phyloP scores from a whole-genome alignment of 2,113 vertebrate genomes.

The Willisornis vidua region DNA sequence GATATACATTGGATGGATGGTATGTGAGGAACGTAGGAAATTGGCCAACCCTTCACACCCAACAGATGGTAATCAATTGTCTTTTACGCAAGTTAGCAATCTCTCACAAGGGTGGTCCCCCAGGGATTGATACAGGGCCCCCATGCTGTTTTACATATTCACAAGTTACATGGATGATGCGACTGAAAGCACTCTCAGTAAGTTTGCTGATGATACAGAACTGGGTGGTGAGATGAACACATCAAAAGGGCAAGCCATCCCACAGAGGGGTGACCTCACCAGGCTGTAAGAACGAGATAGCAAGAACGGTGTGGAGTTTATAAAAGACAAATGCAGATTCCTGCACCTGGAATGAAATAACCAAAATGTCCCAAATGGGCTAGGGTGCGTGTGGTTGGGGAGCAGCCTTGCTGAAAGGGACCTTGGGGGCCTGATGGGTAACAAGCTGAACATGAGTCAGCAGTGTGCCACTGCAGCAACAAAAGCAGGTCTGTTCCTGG shows the following conservation, averaged over 20 bases:
- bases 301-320: neutral
- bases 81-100: neutral
- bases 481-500: fast-evolving
- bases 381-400: fast-evolving
- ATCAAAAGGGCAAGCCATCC: neutral
- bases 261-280: neutral
- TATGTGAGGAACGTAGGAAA: neutral
- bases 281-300: neutral
- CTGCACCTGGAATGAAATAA: neutral
- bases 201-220: neutral
- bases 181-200: neutral
- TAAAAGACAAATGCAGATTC: neutral
- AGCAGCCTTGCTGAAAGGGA: neutral
- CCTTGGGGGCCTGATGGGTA: neutral
- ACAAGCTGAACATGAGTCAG: neutral
- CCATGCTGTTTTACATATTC: neutral
- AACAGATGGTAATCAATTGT: neutral
- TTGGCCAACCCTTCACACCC: neutral
- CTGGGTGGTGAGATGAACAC: fast-evolving
- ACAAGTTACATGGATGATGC: neutral
- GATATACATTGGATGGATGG: neutral
- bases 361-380: neutral
- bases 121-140: neutral
- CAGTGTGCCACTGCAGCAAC: fast-evolving
- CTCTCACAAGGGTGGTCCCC: neutral